These are phyloP conservation scores for Eilema sororculum DNA, from an alignment of 2,888 invertebrate genomes.

Conservation along the genomic window DNA sequence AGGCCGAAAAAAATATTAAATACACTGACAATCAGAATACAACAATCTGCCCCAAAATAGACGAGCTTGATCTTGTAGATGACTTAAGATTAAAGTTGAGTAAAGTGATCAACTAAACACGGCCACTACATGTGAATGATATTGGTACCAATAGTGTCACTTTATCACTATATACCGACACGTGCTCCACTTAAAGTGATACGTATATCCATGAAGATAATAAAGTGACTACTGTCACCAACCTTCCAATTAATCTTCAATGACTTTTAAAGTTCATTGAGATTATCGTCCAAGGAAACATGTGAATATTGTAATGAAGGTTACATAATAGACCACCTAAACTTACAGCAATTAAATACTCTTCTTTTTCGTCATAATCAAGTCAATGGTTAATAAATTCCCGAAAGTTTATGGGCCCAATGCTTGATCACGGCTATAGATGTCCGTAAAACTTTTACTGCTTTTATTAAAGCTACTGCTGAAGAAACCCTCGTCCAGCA, in stretches of 20 bases:
- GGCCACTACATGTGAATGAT: constrained; percentile 5
- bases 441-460: too few species aligned
- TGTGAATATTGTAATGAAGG: background rate
- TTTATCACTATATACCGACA: constrained; percentile 16
- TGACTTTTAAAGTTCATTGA: background rate
- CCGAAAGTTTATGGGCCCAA: too few species aligned
- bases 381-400: too few species aligned
- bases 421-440: too few species aligned
- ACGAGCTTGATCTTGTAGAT: constrained; percentile 9
- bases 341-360: too few species aligned
- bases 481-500: too few species aligned
- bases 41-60: background rate
- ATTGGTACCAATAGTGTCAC: constrained; percentile 14
- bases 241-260: background rate
- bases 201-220: background rate
- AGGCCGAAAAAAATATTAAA: too few species aligned
- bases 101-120: background rate
- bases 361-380: too few species aligned
- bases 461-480: too few species aligned
- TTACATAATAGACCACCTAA: too few species aligned
- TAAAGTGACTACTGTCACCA: background rate
- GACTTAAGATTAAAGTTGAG: too few species aligned
- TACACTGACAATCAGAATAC: too few species aligned
- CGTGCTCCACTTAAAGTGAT: background rate
- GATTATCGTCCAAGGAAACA: background rate